A percentile compares a stretch with the other conserved stretches of the same genome.
These are phyloP conservation scores for Himalopsyche kuldschensis DNA, from an alignment of 2,888 invertebrate species.

Conservation along the genomic window DNA sequence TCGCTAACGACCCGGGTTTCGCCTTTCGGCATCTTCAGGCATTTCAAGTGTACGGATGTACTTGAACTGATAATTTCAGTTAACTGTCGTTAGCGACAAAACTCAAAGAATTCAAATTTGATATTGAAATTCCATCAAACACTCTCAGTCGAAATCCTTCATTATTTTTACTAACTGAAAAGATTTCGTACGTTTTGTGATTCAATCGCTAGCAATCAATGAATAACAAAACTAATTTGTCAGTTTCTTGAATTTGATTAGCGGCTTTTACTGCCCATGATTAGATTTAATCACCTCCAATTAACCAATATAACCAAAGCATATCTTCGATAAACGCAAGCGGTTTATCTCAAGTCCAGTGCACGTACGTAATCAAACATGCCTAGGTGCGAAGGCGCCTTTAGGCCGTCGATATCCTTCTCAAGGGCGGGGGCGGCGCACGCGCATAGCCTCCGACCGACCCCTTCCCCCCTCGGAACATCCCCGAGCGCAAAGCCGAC, in stretches of 20 bases:
- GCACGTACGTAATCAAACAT: background rate
- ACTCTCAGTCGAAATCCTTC: too few species aligned
- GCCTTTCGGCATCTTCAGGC: too few species aligned
- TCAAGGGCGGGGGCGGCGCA: background rate
- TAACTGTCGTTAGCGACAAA: too few species aligned
- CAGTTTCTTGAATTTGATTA: background rate
- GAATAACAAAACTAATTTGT: background rate
- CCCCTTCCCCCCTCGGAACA: background rate
- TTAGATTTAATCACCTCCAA: background rate
- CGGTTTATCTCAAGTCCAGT: background rate
- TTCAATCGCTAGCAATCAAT: too few species aligned
- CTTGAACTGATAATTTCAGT: too few species aligned
- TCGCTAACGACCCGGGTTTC: too few species aligned
- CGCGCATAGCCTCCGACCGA: background rate
- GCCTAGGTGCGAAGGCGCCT: constrained; percentile 38
- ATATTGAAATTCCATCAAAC: too few species aligned
- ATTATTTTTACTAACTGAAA: too few species aligned
- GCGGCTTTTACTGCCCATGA: background rate
- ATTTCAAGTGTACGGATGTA: too few species aligned
- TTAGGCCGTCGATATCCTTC: constrained; percentile 51
- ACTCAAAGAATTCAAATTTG: too few species aligned
- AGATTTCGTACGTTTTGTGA: too few species aligned
- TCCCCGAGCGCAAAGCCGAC: background rate
- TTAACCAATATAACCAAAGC: background rate
- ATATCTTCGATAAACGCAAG: background rate